Conservation (phyloP, 2,888 invertebrate species). For the Lithodes maja region DNA sequence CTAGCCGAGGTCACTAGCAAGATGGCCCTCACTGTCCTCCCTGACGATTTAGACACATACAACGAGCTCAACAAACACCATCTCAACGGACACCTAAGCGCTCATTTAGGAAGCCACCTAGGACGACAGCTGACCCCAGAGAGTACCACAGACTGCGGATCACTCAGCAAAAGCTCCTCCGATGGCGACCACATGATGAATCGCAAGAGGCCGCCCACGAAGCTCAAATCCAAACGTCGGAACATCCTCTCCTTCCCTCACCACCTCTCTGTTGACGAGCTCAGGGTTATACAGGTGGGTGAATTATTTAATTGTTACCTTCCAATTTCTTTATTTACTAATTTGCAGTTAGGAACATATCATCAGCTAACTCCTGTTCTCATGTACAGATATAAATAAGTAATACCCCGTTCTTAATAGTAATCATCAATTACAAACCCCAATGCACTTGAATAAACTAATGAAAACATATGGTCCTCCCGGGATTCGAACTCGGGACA, state of each 20-base stretch:
- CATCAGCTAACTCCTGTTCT: not conserved
- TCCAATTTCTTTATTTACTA: not conserved
- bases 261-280: conserved; percentile 80
- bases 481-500: no score
- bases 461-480: no score
- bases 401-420: no score
- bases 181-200: conserved; percentile 73
- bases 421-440: no score
- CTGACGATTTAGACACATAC: conserved; percentile 60
- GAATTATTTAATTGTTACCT: not conserved
- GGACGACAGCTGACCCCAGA: conserved; percentile 64
- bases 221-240: conserved; percentile 75
- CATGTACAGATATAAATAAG: not conserved
- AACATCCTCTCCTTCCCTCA: conserved; percentile 77
- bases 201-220: conserved; percentile 73
- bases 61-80: conserved; percentile 68
- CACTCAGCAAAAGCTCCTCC: conserved; percentile 74
- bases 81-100: conserved; percentile 56
- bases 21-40: conserved; percentile 60
- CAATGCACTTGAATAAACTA: no score
- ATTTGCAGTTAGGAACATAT: not conserved
- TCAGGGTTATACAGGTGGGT: conserved; percentile 78
- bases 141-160: conserved; percentile 73
- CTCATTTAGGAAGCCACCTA: conserved; percentile 50
- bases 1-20: conserved; percentile 64